phyloP scores from a whole-genome alignment of 2,113 vertebrate genomes.

The Callospermophilus lateralis region DNA sequence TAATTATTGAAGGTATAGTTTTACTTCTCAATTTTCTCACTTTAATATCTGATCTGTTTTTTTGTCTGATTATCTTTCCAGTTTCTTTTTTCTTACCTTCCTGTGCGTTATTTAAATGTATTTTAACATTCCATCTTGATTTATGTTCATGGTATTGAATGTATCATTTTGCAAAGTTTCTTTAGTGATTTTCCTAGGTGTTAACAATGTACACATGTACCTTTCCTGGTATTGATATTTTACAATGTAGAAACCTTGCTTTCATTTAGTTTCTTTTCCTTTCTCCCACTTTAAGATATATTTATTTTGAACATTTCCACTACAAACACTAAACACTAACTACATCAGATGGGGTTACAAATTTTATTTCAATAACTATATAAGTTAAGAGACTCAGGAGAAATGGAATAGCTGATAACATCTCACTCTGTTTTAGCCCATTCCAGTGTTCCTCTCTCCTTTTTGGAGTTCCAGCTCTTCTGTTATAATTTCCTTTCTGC shows the following conservation, averaged over 20 bases:
- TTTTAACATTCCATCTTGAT: neutral
- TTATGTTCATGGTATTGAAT: neutral
- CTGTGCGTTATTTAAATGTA: neutral
- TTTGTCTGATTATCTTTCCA: neutral
- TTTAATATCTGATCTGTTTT: neutral
- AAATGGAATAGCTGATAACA: neutral
- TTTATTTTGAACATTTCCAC: neutral
- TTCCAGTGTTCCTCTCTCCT: no score
- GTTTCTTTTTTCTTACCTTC: neutral
- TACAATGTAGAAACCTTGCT: neutral
- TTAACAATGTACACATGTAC: neutral
- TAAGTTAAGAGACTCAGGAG: neutral
- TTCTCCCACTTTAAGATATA: neutral
- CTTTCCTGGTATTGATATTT: neutral
- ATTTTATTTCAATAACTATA: neutral
- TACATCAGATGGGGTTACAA: neutral
- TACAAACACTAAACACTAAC: neutral
- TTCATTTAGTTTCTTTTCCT: neutral
- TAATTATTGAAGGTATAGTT: neutral
- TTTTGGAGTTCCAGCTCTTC: neutral
- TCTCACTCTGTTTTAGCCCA: neutral
- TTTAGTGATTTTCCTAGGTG: neutral
- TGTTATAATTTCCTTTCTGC: neutral
- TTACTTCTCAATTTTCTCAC: neutral
- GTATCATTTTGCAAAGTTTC: neutral